A percentile compares a stretch with the other conserved stretches of the same genome.
Conservation (phyloP, 2,113 vertebrate species). For the Hemicordylus capensis region DNA sequence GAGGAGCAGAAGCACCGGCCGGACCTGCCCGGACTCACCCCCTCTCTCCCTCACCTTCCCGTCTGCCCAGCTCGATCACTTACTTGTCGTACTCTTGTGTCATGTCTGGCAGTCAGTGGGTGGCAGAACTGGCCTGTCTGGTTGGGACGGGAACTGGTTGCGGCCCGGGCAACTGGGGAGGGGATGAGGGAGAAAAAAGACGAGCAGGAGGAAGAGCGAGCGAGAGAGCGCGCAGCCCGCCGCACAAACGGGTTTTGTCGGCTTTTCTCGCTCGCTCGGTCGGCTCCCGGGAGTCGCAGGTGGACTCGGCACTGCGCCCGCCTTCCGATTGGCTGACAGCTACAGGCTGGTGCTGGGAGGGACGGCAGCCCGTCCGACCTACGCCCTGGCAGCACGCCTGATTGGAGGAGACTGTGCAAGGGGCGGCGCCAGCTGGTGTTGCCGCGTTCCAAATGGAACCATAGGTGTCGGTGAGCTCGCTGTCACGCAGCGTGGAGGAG, state of each 20-base stretch:
- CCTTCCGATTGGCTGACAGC: neutral
- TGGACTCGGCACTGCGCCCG: slow-evolving; percentile 12
- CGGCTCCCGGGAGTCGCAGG: slow-evolving; percentile 72
- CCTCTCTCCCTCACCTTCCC: neutral
- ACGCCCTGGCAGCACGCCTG: neutral
- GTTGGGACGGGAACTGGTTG: slow-evolving; percentile 92
- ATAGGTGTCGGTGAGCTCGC: neutral
- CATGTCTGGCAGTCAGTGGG: slow-evolving; percentile 81
- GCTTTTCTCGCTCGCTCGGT: slow-evolving; percentile 93
- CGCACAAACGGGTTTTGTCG: slow-evolving; percentile 92
- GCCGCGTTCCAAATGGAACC: neutral
- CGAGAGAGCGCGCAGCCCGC: slow-evolving; percentile 72
- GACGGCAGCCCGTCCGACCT: slow-evolving; percentile 21
- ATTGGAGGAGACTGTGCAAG: slow-evolving; percentile 30
- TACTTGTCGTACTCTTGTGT: slow-evolving; percentile 99
- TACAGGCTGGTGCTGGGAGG: slow-evolving; percentile 48
- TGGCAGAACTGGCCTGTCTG: slow-evolving; percentile 97
- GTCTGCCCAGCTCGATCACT: slow-evolving; percentile 69
- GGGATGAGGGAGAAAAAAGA: neutral
- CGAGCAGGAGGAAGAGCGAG: slow-evolving; percentile 25
- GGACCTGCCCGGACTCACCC: slow-evolving; percentile 32
- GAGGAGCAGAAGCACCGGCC: slow-evolving; percentile 36
- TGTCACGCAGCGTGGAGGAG: neutral
- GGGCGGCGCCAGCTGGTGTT: neutral
- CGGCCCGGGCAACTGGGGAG: slow-evolving; percentile 74